phyloP scores from a whole-genome alignment of 2,888 invertebrate genomes.

The Yponomeuta malinellus region DNA sequence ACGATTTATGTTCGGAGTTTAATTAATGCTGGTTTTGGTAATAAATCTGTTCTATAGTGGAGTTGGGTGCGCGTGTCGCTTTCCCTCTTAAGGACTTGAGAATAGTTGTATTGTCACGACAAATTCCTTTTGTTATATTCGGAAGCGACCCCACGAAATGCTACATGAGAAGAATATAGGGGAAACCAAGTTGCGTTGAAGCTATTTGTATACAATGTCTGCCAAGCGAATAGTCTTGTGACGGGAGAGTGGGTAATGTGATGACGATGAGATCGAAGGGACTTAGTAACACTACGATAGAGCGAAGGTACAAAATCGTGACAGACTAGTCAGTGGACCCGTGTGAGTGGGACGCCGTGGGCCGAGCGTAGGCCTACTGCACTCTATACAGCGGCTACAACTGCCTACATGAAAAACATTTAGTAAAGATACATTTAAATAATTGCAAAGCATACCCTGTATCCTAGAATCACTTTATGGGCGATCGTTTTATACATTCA shows the following conservation, averaged over 20 bases:
- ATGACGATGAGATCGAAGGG: constrained; percentile 38
- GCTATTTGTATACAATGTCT: neutral
- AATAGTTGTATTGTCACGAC: constrained; percentile 14
- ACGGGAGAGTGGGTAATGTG: constrained; percentile 30
- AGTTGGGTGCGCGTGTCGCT: constrained; percentile 4
- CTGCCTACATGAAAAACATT: constrained; percentile 73
- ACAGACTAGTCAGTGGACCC: constrained; percentile 67
- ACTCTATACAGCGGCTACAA: constrained; percentile 48
- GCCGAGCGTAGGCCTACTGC: constrained; percentile 33
- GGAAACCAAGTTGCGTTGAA: neutral
- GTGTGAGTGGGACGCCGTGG: constrained; percentile 43
- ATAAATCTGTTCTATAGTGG: neutral
- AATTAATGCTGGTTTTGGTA: neutral
- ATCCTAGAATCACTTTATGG: constrained; percentile 89
- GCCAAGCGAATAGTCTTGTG: constrained; percentile 8
- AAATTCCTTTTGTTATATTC: constrained; percentile 8
- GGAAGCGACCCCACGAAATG: neutral
- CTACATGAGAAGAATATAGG: neutral
- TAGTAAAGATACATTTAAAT: constrained; percentile 80
- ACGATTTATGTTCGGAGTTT: constrained; percentile 8
- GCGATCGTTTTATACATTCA: constrained; percentile 73
- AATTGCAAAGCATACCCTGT: constrained; percentile 97
- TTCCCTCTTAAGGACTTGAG: neutral
- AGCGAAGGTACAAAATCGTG: constrained; percentile 69
- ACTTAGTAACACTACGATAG: constrained; percentile 49